Evolutionary conservation across 2,797 vertebrate species (phyloP).

Genomic region (Selene dorsalis): DNA sequence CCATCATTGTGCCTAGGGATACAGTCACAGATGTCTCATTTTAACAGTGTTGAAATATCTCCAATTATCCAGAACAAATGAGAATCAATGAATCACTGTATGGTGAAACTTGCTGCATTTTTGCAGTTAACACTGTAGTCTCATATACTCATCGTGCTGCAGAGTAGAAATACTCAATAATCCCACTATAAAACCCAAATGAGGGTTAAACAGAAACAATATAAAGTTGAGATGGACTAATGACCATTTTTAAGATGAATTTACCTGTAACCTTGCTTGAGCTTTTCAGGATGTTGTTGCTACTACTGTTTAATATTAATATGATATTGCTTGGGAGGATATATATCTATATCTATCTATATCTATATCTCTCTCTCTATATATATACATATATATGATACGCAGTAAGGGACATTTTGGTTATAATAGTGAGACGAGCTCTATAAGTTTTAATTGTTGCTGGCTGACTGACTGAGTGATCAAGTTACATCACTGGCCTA

Average conservation of each 20-base stretch:
- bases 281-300: background rate
- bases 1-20: background rate
- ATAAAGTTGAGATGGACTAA: background rate
- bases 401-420: no score
- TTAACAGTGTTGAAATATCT: background rate
- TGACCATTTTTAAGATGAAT: no score
- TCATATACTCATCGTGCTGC: background rate
- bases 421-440: no score
- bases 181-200: no score
- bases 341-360: no score
- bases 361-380: no score
- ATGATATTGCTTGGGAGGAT: background rate
- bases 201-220: background rate
- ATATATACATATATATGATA: no score
- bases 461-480: no score
- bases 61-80: constrained; percentile 9
- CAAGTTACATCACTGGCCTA: no score
- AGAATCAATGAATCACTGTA: constrained; percentile 16
- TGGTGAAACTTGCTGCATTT: constrained; percentile 9
- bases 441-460: no score
- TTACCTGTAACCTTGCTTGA: background rate
- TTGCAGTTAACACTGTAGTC: background rate
- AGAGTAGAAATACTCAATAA: no score
- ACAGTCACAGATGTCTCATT: background rate
- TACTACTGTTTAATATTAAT: background rate